phyloP scores from a whole-genome alignment of 2,113 vertebrate genomes.

The Arizona elegans region DNA sequence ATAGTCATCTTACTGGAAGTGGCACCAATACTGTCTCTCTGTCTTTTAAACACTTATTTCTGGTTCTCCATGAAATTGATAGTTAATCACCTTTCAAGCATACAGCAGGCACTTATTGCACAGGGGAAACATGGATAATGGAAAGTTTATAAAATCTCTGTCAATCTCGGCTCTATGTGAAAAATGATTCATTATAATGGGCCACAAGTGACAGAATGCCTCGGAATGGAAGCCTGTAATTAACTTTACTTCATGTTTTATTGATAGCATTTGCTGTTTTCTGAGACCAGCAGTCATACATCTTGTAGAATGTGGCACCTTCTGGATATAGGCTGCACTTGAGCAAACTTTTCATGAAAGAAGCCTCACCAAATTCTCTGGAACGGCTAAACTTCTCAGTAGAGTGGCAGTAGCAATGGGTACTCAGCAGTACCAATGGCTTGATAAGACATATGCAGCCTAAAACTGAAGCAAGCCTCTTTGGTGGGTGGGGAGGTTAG shows the following conservation, averaged over 20 bases:
- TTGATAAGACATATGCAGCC: neutral
- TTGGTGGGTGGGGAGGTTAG: neutral
- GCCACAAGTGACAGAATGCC: constrained; percentile 54
- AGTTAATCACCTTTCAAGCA: constrained; percentile 70
- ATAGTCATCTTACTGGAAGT: constrained; percentile 59
- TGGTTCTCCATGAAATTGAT: constrained; percentile 70
- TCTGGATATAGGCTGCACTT: constrained; percentile 36
- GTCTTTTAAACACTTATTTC: constrained; percentile 70
- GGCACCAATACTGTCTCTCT: constrained; percentile 72
- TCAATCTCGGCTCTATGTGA: constrained; percentile 69
- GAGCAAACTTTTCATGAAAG: neutral
- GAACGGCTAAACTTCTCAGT: neutral
- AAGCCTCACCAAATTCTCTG: neutral
- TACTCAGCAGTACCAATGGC: neutral
- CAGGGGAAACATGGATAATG: constrained; percentile 61
- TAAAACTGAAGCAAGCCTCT: accelerated
- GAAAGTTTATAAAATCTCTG: constrained; percentile 74
- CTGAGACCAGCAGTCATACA: constrained; percentile 47
- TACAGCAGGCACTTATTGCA: constrained; percentile 64
- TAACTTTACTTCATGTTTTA: constrained; percentile 72
- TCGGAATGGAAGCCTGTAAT: constrained; percentile 68
- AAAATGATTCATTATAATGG: constrained; percentile 71
- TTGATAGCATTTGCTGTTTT: constrained; percentile 66
- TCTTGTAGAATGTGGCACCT: constrained; percentile 42
- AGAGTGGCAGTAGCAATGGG: neutral